Evolutionary conservation across 2,797 vertebrate species (phyloP).

Genomic region (Hoplostethus mediterraneus): DNA sequence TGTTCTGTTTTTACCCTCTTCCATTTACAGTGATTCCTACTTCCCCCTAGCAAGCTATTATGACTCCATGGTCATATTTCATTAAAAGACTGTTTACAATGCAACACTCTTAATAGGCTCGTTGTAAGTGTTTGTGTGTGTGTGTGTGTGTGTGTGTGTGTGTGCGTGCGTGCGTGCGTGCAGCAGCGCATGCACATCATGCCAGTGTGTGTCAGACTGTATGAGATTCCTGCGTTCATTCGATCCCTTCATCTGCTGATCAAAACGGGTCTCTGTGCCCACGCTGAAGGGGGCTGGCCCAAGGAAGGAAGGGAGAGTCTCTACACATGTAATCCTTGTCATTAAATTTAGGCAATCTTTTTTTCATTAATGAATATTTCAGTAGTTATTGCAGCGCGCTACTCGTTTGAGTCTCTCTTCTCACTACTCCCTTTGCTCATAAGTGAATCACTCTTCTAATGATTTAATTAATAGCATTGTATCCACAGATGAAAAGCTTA

Average conservation of each 20-base stretch:
- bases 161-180: constrained; percentile 14
- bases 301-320: constrained; percentile 77
- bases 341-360: constrained; percentile 83
- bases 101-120: constrained; percentile 68
- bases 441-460: constrained; percentile 85
- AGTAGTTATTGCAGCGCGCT: constrained; percentile 84
- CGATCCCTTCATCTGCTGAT: constrained; percentile 78
- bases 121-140: constrained; percentile 57
- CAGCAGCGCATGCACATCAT: constrained; percentile 29
- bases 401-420: constrained; percentile 76
- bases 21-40: constrained; percentile 57
- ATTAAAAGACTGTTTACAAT: constrained; percentile 73
- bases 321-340: constrained; percentile 89
- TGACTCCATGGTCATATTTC: constrained; percentile 72
- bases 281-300: constrained; percentile 72
- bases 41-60: constrained; percentile 68
- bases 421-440: constrained; percentile 80
- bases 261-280: constrained; percentile 73
- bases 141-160: constrained; percentile 29
- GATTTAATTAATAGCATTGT: constrained; percentile 91
- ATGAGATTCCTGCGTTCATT: constrained; percentile 58
- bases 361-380: constrained; percentile 87
- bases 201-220: constrained; percentile 9
- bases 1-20: constrained; percentile 53
- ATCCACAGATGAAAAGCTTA: constrained; percentile 86